A percentile compares a stretch with the other conserved stretches of the same genome.
Conservation (phyloP, 2,113 vertebrate genomes). For the Rana temporaria region DNA sequence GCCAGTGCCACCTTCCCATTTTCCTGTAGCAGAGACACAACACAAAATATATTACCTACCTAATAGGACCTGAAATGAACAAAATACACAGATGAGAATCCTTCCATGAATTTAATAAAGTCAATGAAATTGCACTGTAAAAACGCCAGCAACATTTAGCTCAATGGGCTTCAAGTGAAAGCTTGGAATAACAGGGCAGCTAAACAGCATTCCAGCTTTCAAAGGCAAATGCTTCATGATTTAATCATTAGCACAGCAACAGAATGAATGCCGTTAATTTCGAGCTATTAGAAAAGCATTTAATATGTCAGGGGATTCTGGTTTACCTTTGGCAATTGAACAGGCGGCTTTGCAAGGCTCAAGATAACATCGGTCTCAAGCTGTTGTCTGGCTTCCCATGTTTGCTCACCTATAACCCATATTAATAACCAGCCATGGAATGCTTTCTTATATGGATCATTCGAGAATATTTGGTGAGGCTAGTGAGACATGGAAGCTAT, state of each 20-base stretch:
- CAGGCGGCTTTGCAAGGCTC: slow-evolving; percentile 24
- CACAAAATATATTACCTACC: slow-evolving; percentile 28
- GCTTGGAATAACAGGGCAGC: neutral
- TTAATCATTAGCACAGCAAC: slow-evolving; percentile 7
- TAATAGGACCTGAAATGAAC: slow-evolving; percentile 42
- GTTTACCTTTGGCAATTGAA: slow-evolving; percentile 16
- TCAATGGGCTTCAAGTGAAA: slow-evolving; percentile 26
- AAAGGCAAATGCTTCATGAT: slow-evolving; percentile 13
- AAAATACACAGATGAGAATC: slow-evolving; percentile 41
- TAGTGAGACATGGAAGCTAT: slow-evolving; percentile 24
- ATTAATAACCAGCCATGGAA: slow-evolving; percentile 41
- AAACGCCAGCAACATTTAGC: slow-evolving; percentile 42
- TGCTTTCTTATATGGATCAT: slow-evolving; percentile 36
- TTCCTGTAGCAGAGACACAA: neutral
- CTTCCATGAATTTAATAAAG: slow-evolving; percentile 22
- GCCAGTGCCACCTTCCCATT: neutral
- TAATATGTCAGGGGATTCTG: neutral
- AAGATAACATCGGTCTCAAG: slow-evolving; percentile 27
- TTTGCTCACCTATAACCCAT: slow-evolving; percentile 51
- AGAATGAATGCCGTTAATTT: slow-evolving; percentile 27
- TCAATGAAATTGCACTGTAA: slow-evolving; percentile 42
- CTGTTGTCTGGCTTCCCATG: slow-evolving; percentile 37
- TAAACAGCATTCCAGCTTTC: neutral
- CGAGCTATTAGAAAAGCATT: slow-evolving; percentile 25
- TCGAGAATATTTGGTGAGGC: slow-evolving; percentile 33